Evolutionary conservation across 2,888 invertebrate species (phyloP).

Genomic region (Liopterus haemorrhoidalis): DNA sequence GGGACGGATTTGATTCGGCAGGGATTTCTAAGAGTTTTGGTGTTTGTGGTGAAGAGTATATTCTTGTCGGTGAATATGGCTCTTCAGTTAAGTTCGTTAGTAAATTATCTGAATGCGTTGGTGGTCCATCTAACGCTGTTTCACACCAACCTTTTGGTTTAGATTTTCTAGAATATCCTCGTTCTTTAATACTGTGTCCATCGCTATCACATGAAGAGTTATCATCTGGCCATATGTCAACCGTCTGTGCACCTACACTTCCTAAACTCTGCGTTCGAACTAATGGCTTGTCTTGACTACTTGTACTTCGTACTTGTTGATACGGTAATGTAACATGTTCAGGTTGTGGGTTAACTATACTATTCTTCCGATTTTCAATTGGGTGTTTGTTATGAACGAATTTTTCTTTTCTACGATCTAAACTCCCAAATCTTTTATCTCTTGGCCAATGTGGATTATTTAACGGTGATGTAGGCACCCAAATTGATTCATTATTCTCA

Average conservation of each 20-base stretch:
- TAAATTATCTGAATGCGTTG: slow-evolving; percentile 10
- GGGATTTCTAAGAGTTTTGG: slow-evolving; percentile 44
- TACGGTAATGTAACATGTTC: slow-evolving; percentile 5
- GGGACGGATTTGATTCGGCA: slow-evolving; percentile 44
- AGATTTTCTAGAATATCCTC: slow-evolving; percentile 38
- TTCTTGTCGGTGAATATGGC: slow-evolving; percentile 26
- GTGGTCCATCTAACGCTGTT: slow-evolving; percentile 45
- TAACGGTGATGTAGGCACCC: slow-evolving; percentile 40
- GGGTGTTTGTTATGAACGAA: slow-evolving; percentile 38
- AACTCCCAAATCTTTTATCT: slow-evolving; percentile 53
- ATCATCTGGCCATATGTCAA: slow-evolving; percentile 45
- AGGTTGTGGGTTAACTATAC: no score
- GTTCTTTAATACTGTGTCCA: slow-evolving; percentile 40
- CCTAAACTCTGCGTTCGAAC: slow-evolving; percentile 56
- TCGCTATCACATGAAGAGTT: slow-evolving; percentile 45
- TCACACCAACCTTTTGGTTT: slow-evolving; percentile 48
- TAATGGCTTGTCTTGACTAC: slow-evolving; percentile 42
- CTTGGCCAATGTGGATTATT: slow-evolving; percentile 41
- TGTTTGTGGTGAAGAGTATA: slow-evolving; percentile 32
- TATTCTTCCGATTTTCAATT: slow-evolving; percentile 12
- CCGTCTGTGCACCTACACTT: slow-evolving; percentile 49
- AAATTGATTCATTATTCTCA: slow-evolving; percentile 43
- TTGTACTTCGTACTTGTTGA: not conserved
- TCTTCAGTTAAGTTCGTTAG: slow-evolving; percentile 28
- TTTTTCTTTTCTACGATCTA: slow-evolving; percentile 53